These are phyloP conservation scores for Loxodonta africana DNA, from an alignment of 2,113 vertebrate species.

Conservation along the genomic window DNA sequence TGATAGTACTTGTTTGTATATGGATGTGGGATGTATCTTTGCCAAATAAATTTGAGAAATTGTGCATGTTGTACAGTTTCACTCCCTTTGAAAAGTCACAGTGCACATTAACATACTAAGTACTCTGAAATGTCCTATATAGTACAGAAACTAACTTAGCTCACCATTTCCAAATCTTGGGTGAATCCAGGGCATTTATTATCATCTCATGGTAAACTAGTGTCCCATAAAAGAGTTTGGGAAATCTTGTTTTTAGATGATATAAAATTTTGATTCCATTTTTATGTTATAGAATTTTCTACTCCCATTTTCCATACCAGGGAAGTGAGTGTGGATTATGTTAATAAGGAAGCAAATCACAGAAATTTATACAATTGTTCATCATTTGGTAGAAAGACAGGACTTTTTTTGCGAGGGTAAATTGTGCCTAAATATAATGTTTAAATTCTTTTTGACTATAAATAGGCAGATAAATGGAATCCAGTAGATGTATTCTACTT, in stretches of 20 bases:
- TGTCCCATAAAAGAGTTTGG: background rate
- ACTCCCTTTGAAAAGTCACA: background rate
- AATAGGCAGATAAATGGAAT: conserved; percentile 31
- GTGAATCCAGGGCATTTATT: background rate
- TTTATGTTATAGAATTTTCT: conserved; percentile 5
- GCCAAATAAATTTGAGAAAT: background rate
- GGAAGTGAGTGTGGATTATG: background rate
- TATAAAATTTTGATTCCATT: background rate
- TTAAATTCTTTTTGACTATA: background rate
- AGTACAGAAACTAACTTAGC: conserved; percentile 2
- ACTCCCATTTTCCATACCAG: background rate
- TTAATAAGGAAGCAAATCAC: conserved; percentile 5
- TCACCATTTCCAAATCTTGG: conserved; percentile 7
- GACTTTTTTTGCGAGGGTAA: background rate
- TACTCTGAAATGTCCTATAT: background rate
- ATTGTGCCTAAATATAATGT: conserved; percentile 29
- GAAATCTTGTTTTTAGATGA: conserved; percentile 40
- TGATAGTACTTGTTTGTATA: background rate
- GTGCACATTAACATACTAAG: background rate
- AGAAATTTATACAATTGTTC: background rate
- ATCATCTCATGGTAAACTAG: background rate
- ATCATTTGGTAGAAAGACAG: conserved; percentile 27
- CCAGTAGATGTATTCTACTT: background rate
- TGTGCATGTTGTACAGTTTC: background rate
- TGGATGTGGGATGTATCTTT: background rate